Evolutionary conservation across 2,888 invertebrate species (phyloP).

Genomic region (Trilocha varians): DNA sequence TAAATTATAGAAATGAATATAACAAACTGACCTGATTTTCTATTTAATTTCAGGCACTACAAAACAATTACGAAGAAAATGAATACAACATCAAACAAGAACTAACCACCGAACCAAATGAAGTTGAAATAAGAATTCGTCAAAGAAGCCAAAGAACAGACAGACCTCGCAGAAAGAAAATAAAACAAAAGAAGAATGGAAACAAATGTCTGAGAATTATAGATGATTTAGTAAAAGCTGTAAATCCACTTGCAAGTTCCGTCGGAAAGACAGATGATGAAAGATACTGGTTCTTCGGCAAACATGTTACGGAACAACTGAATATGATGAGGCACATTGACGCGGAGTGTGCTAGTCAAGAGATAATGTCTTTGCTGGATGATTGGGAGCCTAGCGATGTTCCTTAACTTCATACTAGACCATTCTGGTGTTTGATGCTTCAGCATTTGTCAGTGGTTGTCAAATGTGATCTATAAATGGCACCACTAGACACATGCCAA

Average conservation of each 20-base stretch:
- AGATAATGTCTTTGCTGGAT: slow-evolving; percentile 37
- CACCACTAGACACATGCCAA: too few species aligned
- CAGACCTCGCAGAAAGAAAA: slow-evolving; percentile 32
- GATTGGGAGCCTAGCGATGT: slow-evolving; percentile 11
- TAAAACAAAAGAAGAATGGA: slow-evolving; percentile 17
- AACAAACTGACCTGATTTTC: too few species aligned
- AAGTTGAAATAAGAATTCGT: slow-evolving; percentile 27
- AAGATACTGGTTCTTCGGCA: slow-evolving; percentile 51
- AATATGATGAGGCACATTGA: slow-evolving; percentile 44
- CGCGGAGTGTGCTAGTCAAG: slow-evolving; percentile 37
- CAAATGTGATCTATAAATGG: too few species aligned
- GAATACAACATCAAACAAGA: slow-evolving; percentile 32
- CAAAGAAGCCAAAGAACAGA: slow-evolving; percentile 43
- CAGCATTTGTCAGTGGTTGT: too few species aligned
- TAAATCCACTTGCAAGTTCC: slow-evolving; percentile 37
- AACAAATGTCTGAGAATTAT: slow-evolving; percentile 40
- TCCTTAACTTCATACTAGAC: neutral
- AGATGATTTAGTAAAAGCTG: slow-evolving; percentile 41
- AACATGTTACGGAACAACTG: slow-evolving; percentile 48
- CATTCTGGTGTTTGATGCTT: too few species aligned
- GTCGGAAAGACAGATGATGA: slow-evolving; percentile 14
- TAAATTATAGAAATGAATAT: too few species aligned
- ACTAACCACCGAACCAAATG: slow-evolving; percentile 29
- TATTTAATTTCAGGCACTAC: slow-evolving; percentile 17
- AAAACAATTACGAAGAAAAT: slow-evolving; percentile 11